A percentile compares a stretch with the other conserved stretches of the same genome.
phyloP scores from a whole-genome alignment of 2,888 invertebrate genomes.

The Xestoiulus laeticollis region DNA sequence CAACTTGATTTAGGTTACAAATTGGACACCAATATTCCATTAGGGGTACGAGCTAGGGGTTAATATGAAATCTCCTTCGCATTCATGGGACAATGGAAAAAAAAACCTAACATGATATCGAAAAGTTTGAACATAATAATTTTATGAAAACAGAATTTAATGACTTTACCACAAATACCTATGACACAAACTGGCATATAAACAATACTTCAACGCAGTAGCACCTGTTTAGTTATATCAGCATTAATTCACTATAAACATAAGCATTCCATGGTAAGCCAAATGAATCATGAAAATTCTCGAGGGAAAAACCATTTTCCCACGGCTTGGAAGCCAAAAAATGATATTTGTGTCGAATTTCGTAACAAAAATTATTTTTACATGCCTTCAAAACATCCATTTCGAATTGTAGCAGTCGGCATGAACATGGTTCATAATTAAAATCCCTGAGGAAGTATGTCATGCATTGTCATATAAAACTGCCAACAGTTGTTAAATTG shows the following conservation, averaged over 20 bases:
- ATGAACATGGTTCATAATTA: slow-evolving; percentile 30
- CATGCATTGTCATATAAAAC: slow-evolving; percentile 29
- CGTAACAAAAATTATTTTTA: neutral
- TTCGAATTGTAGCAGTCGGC: slow-evolving; percentile 31
- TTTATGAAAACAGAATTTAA: neutral
- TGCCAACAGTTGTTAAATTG: neutral
- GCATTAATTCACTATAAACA: neutral
- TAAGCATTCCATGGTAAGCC: neutral
- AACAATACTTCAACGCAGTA: neutral
- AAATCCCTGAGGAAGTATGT: slow-evolving; percentile 41
- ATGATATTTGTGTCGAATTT: neutral
- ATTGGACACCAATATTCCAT: no score
- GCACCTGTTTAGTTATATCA: neutral
- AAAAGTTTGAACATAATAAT: neutral
- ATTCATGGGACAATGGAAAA: no score
- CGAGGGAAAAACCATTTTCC: slow-evolving; percentile 6
- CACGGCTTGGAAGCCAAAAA: neutral
- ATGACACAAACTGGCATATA: neutral
- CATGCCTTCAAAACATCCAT: slow-evolving; percentile 17
- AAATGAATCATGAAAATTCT: slow-evolving; percentile 13
- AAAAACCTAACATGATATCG: no score
- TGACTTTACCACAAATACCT: neutral
- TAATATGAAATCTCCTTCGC: no score
- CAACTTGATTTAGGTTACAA: no score
- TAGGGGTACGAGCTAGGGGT: no score